These are phyloP conservation scores for Sinodicranocentrus sp. DNA, from an alignment of 2,888 invertebrate genomes.

Conservation along the genomic window DNA sequence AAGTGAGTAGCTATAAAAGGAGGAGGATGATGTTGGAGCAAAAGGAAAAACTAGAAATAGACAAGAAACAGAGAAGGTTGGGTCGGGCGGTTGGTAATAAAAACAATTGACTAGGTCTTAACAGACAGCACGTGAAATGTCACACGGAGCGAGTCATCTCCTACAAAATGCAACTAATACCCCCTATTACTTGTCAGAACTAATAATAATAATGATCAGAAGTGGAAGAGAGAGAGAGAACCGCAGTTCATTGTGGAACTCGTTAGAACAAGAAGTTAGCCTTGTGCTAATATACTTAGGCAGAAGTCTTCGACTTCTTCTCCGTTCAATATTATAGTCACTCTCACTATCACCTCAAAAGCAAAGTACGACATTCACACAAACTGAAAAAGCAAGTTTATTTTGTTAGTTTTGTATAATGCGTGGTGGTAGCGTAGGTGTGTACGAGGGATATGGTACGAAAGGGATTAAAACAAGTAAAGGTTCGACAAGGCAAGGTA, in stretches of 20 bases:
- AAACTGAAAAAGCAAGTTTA: too few relatives aligned
- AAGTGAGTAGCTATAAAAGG: too few relatives aligned
- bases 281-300: conserved; percentile 44
- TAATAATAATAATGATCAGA: conserved; percentile 54
- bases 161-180: conserved; percentile 33
- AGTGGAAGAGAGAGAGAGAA: conserved; percentile 5
- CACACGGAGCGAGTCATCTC: conserved; percentile 49
- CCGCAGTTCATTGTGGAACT: not conserved
- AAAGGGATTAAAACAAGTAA: conserved; percentile 4
- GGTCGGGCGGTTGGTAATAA: conserved; percentile 39
- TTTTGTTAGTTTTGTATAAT: too few relatives aligned
- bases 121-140: conserved; percentile 57
- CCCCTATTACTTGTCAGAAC: conserved; percentile 51
- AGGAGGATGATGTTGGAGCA: too few relatives aligned
- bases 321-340: not conserved
- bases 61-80: conserved; percentile 3
- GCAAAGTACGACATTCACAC: too few relatives aligned
- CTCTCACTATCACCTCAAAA: conserved; percentile 14
- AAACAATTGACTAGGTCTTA: conserved; percentile 50
- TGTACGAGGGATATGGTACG: not conserved
- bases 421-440: not conserved
- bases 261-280: conserved; percentile 37
- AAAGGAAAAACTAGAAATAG: conserved; percentile 42
- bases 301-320: not conserved
- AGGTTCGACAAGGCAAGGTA: conserved; percentile 28